These are phyloP conservation scores for Gymnopithys bicolor DNA, from an alignment of 2,797 vertebrate genomes.

Conservation along the genomic window DNA sequence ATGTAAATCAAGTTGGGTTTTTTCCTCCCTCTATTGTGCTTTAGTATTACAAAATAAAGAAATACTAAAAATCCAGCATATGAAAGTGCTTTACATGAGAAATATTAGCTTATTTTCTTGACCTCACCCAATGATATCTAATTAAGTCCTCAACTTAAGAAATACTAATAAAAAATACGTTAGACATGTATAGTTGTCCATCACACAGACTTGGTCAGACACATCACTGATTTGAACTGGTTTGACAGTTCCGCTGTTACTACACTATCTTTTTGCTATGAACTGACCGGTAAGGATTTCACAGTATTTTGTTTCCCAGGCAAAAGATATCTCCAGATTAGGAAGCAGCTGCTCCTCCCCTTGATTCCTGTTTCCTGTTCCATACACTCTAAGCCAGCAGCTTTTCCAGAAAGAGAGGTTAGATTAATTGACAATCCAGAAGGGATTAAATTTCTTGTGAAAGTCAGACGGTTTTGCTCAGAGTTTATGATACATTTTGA, in stretches of 20 bases:
- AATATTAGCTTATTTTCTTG: neutral
- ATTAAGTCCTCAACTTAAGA: neutral
- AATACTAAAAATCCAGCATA: neutral
- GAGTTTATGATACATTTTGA: neutral
- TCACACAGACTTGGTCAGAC: neutral
- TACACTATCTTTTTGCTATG: neutral
- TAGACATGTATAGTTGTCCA: neutral
- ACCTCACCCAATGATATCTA: neutral
- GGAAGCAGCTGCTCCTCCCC: neutral
- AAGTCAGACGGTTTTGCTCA: neutral
- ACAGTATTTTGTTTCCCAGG: slow-evolving; percentile 42
- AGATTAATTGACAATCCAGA: neutral
- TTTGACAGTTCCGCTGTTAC: neutral
- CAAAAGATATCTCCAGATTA: neutral
- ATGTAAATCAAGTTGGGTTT: neutral
- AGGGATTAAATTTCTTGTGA: neutral
- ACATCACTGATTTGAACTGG: neutral
- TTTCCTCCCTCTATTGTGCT: neutral
- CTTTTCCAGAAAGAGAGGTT: neutral
- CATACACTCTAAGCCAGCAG: neutral
- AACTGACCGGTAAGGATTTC: neutral
- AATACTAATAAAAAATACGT: neutral
- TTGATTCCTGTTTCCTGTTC: neutral
- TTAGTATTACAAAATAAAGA: neutral
- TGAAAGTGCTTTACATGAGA: rapidly evolving